Evolutionary conservation across 2,797 vertebrate genomes (phyloP).

Genomic region (Pristis pectinata): DNA sequence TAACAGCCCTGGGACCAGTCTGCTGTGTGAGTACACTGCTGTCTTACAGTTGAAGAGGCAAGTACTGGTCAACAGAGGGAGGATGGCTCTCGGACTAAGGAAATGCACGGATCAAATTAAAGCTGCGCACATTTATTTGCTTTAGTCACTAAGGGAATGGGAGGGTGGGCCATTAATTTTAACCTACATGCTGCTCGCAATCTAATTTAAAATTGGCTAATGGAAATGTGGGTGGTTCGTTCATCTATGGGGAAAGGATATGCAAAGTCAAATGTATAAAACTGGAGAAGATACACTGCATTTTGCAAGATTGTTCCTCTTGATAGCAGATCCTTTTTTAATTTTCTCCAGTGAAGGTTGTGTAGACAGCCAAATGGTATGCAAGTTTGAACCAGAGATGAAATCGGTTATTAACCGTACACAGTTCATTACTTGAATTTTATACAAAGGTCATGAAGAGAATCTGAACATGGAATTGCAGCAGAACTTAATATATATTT

Average conservation of each 20-base stretch:
- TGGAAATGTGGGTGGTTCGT: background rate
- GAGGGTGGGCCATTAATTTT: background rate
- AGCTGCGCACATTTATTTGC: conserved; percentile 2
- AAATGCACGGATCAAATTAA: conserved; percentile 24
- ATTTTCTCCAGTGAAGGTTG: background rate
- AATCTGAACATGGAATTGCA: conserved; percentile 16
- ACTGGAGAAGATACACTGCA: background rate
- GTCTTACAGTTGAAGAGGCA: conserved; percentile 45
- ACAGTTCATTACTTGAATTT: conserved; percentile 37
- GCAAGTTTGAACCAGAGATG: background rate
- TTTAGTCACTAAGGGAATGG: conserved; percentile 39
- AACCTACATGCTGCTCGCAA: conserved; percentile 6
- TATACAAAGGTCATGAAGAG: conserved; percentile 35
- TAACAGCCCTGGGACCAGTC: conserved; percentile 97
- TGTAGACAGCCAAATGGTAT: background rate
- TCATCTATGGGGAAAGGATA: background rate
- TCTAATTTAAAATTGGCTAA: background rate
- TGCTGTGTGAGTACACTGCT: conserved; percentile 71
- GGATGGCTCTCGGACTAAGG: conserved; percentile 46
- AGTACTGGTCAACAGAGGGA: conserved; percentile 45
- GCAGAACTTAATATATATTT: conserved; percentile 35
- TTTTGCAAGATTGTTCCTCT: background rate
- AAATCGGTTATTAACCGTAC: background rate
- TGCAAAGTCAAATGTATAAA: conserved; percentile 8
- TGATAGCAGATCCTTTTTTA: background rate